A percentile compares a stretch with the other conserved stretches of the same genome.
phyloP scores from a whole-genome alignment of 64 coral and sea anemone species.

The Anthopleura sola region DNA sequence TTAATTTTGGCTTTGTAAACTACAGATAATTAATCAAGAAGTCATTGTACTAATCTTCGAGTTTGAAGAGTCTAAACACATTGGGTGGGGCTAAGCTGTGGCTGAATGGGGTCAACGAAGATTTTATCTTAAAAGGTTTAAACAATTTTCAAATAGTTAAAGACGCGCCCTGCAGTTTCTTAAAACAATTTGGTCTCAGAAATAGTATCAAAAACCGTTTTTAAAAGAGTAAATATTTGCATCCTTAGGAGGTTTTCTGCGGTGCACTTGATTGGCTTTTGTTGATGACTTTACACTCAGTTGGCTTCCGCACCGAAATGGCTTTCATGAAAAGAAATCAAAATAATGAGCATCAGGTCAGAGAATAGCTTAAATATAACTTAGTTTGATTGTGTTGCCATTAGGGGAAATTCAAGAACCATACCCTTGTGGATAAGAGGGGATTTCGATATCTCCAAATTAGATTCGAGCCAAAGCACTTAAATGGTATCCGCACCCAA shows the following conservation, averaged over 20 bases:
- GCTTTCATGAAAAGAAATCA: not conserved
- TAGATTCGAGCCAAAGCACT: not conserved
- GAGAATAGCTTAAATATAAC: too few species aligned
- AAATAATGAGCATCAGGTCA: too few species aligned
- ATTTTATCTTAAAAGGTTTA: constrained; percentile 9
- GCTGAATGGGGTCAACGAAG: not conserved
- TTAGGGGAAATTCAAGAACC: not conserved
- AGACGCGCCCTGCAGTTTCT: not conserved
- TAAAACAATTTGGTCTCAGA: not conserved
- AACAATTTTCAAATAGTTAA: not conserved
- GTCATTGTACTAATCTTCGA: not conserved
- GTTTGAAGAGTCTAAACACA: not conserved
- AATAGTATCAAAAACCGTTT: not conserved
- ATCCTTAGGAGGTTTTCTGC: not conserved
- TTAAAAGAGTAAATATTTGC: not conserved
- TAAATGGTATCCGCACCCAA: not conserved
- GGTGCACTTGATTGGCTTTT: not conserved
- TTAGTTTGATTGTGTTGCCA: too few species aligned
- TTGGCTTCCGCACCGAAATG: not conserved
- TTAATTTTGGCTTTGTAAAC: not conserved
- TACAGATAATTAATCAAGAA: not conserved
- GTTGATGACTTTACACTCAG: not conserved
- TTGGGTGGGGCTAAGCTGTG: not conserved
- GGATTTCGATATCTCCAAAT: not conserved
- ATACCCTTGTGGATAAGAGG: not conserved